Conservation (phyloP, 2,113 vertebrate genomes). For the Epinephelus cyanopodus region DNA sequence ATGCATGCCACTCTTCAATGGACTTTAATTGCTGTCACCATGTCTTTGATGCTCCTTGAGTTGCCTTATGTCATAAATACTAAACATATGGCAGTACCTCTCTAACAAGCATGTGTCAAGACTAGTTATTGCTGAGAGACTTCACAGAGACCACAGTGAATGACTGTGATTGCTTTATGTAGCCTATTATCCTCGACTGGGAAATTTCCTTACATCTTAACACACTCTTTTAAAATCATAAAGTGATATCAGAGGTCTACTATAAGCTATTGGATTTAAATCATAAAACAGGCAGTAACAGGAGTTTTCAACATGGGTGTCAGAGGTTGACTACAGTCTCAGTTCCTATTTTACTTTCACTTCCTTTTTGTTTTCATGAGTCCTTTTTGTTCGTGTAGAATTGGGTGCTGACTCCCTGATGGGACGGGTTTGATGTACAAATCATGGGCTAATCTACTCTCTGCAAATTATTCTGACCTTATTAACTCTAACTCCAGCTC, state of each 20-base stretch:
- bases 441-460: neutral
- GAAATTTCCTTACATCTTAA: neutral
- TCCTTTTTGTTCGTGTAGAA: neutral
- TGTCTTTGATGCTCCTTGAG: neutral
- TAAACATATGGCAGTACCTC: neutral
- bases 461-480: neutral
- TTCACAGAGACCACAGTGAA: neutral
- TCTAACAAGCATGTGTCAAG: neutral
- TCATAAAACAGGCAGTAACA: neutral
- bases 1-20: neutral
- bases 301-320: neutral
- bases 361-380: neutral
- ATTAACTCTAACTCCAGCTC: too few species aligned
- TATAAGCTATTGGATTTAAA: neutral
- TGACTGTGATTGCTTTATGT: neutral
- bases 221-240: neutral
- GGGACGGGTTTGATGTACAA: neutral
- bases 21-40: neutral
- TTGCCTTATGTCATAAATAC: neutral
- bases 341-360: neutral
- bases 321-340: neutral
- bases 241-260: neutral
- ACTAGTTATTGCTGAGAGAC: slow-evolving; percentile 1
- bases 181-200: neutral
- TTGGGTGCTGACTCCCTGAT: neutral